Evolutionary conservation across 1,140 invertebrate species (phyloP).

Genomic region (Drusus annulatus): DNA sequence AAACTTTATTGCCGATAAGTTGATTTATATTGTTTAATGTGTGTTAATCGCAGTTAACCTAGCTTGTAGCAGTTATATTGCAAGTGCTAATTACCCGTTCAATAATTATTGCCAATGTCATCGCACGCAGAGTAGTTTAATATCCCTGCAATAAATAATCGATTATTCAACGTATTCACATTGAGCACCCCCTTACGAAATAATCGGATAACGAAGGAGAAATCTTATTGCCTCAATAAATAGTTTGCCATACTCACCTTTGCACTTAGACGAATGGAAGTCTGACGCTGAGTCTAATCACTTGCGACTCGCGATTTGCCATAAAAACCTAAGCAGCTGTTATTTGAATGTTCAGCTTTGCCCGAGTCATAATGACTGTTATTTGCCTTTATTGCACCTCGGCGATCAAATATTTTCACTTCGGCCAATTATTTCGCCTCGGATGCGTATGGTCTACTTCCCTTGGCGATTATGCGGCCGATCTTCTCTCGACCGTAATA

Average conservation of each 20-base stretch:
- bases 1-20: too few relatives aligned
- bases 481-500: conserved; percentile 11
- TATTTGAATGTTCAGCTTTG: neutral
- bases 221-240: conserved; percentile 23
- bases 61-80: too few relatives aligned
- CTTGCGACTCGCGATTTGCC: neutral
- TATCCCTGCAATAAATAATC: too few relatives aligned
- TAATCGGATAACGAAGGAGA: conserved; percentile 26
- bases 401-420: conserved; percentile 5
- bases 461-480: neutral
- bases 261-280: neutral
- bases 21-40: too few relatives aligned
- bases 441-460: too few relatives aligned
- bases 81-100: too few relatives aligned
- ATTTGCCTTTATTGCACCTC: conserved; percentile 1
- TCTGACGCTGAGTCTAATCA: conserved; percentile 6
- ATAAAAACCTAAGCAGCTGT: neutral
- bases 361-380: neutral
- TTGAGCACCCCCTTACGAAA: too few relatives aligned
- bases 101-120: too few relatives aligned
- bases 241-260: neutral
- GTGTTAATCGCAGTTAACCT: too few relatives aligned
- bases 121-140: too few relatives aligned
- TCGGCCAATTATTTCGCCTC: conserved; percentile 2
- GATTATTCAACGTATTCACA: too few relatives aligned